Evolutionary conservation across 2,888 invertebrate genomes (phyloP), one percentile per base, ranked within the genome.

Genomic region (Poecilus cupreus): DNA sequence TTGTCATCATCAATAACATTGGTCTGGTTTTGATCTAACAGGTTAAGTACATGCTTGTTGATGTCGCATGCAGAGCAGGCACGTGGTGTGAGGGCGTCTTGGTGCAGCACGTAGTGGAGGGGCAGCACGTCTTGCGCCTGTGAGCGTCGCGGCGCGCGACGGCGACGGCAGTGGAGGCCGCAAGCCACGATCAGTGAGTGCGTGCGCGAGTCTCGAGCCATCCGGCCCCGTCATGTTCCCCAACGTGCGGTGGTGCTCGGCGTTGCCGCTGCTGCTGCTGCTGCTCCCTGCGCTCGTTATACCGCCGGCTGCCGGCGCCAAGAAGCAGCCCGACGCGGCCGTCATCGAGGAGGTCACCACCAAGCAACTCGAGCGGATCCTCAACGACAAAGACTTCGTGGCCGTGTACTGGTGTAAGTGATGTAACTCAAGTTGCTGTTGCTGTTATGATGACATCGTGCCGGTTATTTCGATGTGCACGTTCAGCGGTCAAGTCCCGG

Each of bases 351-450:
- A 97, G 92, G 96, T 97, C 91, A 96, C 95, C 90, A 94, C 96
- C 89, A 97, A 96, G 91, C 96, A 96, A 91, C 93, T 97, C 91
- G 97, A 96, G 89, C 94, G 95, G 89, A 93, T 96, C 87, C 93
- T 97, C 89, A 93, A 94, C 90, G 96, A 96, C 87, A 96, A 96
- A 93, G 96, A 96, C 91, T 96, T 95, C 92, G 96, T 97, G 90
- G 97, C 97, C 89, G 97, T 97, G 91, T 97, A 95, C 91, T 97
- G 97, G 96, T 97, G 97, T 97, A 95, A 97, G 97, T 96, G 91
- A 57, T 76, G 18, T 64, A 32, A 32, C 8, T 32, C 51, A 51
- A 51, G 51, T 51, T 6, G 3, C 10, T 51, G 51, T 51, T 32
- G 32, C 32, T 32, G 32, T 32, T 13, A 46, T 13, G 46, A 46